A percentile compares a stretch with the other conserved stretches of the same genome.
phyloP scores from a whole-genome alignment of 2,113 vertebrate species.

The Otocyon megalotis region DNA sequence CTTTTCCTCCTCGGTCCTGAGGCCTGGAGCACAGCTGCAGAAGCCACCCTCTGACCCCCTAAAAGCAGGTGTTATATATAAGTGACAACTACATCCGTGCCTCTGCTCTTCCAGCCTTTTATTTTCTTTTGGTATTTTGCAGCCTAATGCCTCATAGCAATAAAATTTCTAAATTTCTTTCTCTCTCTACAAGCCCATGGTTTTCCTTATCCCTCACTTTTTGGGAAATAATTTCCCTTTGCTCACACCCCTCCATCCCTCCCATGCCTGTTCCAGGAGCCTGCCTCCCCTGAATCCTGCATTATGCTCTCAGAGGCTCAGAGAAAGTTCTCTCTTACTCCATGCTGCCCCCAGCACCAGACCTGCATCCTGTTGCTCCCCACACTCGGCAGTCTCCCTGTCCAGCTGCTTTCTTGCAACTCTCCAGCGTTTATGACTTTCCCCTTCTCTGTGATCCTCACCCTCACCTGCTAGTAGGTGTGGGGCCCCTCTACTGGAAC shows the following conservation, averaged over 20 bases:
- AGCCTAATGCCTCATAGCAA: background rate
- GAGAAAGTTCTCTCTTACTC: background rate
- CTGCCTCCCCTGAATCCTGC: background rate
- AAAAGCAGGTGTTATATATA: background rate
- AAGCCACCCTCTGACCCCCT: too few species aligned
- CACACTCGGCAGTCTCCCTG: accelerated
- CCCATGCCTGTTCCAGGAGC: background rate
- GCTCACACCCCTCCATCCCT: background rate
- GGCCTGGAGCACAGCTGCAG: background rate
- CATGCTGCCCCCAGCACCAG: background rate
- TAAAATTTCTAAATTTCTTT: background rate
- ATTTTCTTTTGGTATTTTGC: background rate
- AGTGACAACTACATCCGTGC: background rate
- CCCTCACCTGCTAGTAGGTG: background rate
- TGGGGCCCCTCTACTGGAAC: background rate
- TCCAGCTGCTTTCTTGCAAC: background rate
- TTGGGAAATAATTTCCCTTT: background rate
- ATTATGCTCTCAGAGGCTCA: background rate
- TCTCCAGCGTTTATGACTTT: background rate
- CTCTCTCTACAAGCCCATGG: background rate
- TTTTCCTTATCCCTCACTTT: background rate
- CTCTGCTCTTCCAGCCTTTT: background rate
- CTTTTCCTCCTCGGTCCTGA: background rate
- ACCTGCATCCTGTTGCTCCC: background rate
- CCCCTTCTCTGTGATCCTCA: background rate